Evolutionary conservation across 2,797 vertebrate species (phyloP).

Genomic region (Agapornis canus): DNA sequence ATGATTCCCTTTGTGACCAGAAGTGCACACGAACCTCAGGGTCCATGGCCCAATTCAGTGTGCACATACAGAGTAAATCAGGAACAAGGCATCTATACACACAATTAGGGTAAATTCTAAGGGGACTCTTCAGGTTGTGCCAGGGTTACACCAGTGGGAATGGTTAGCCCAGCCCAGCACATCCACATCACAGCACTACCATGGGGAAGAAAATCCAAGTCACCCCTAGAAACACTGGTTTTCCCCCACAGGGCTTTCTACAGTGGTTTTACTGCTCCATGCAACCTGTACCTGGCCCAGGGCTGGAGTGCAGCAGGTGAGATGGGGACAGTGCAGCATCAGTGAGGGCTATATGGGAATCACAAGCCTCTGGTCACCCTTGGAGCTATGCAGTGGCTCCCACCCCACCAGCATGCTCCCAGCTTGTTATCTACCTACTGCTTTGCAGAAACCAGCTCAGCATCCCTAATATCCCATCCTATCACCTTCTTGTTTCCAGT

Average conservation of each 20-base stretch:
- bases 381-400: background rate
- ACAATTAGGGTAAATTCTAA: background rate
- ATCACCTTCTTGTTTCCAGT: background rate
- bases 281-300: background rate
- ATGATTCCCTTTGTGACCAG: background rate
- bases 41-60: accelerated
- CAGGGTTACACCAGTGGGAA: background rate
- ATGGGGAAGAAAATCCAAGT: background rate
- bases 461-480: background rate
- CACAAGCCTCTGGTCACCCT: background rate
- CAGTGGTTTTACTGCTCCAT: background rate
- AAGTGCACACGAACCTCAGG: background rate
- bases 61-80: background rate
- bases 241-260: background rate
- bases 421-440: background rate
- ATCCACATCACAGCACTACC: background rate
- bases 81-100: background rate
- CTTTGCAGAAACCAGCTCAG: background rate
- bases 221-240: background rate
- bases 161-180: background rate
- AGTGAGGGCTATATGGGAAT: background rate
- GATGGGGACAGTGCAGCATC: background rate
- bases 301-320: background rate
- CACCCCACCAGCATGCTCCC: accelerated
- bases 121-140: background rate